Evolutionary conservation across 2,113 vertebrate species (phyloP), one percentile per base, ranked within the genome.

Genomic region (Anser brachyrhynchus): DNA sequence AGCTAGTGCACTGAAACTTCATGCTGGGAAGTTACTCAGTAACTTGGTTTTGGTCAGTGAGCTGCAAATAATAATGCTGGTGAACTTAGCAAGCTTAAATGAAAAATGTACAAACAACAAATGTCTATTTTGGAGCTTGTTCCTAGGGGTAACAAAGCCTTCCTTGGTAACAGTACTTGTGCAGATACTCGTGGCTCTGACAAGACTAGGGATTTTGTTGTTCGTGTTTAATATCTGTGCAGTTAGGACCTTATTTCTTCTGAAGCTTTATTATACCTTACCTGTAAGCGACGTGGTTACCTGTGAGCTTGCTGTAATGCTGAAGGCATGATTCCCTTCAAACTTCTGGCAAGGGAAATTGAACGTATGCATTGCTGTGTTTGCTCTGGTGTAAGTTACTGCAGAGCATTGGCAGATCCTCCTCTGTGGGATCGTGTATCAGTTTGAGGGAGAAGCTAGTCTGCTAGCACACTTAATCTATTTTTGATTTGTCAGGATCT

Each of bases 381-480:
- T 25, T 71, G 77, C 77, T 65, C 33, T 13, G 13, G 77, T 52
- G 26, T 31, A 21, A 57, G 87, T 43, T 55, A 9, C 72, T 58
- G 35, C 80, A 29, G 59, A 25, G 77, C 25, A 4, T 12, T 64
- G 94, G 86, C 89, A 52, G 83, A 23, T 41, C 79, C 72, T 57
- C 21, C 62, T 43, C 81, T 19, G 0, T 4, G 52, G 37, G 89
- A 58, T 93, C 74, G 1, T 7, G 17, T 49, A 6, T 64, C 95
- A 4, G 43, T 4, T 70, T 26, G 37, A 65, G 77, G 61, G 22
- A 39, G 28, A 20, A 77, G 77, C 31, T 19, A 0, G 70, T 31
- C 74, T 89, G 84, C 74, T 49, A 89, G 81, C 84, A 55, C 81
- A 73, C 33, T 91, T 91, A 61, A 92, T 95, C 94, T 91, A 8